Evolutionary conservation across 2,888 invertebrate species (phyloP), one percentile per base, ranked within the genome.

Genomic region (Embidobia sp.): DNA sequence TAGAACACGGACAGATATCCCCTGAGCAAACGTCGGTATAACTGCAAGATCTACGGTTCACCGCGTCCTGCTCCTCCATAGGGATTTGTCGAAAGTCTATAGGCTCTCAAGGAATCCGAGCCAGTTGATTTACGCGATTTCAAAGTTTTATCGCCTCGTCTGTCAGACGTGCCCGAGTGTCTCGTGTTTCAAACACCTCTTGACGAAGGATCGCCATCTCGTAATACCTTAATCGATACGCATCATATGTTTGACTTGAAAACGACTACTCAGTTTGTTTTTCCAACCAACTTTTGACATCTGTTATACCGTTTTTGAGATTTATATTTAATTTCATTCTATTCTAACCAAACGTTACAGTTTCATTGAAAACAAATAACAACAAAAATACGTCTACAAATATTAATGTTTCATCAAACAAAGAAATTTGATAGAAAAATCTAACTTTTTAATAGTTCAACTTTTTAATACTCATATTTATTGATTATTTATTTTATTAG

Each of bases 121-220:
- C 69, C 55, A 77, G 76, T 84, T 84, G 84, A 87, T 87, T 86
- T 85, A 87, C 81, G 78, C 77, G 81, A 64, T 76, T 80, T 80
- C 80, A 82, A 85, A 86, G 82, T 85, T 85, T 85, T 85, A 86
- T 85, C 84, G 82, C 78, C 59, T 80, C 81, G 81, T 84, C 83
- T 78, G 79, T 86, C 83, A 83, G 81, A 55, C 67, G 64, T 79
- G 55, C 63, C 18, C 37, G 53, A 70, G 40, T 64, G 37, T 59
- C 57, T 49, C 40, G 37, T 19, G 37, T 67, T 49, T 51, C 35
- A 75, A 33, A 53, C 27, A 19, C 42, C 48, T 27, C 57, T 67
- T 10, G 51, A 53, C 49, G 44, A 53, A 44, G 29, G 22, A 11
- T 57, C n/a, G 19, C 37, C 42, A 22, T 44, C 55, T 33, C 5